These are phyloP conservation scores for Hippocampus mohnikei DNA, from an alignment of 2,113 vertebrate genomes.

Conservation along the genomic window DNA sequence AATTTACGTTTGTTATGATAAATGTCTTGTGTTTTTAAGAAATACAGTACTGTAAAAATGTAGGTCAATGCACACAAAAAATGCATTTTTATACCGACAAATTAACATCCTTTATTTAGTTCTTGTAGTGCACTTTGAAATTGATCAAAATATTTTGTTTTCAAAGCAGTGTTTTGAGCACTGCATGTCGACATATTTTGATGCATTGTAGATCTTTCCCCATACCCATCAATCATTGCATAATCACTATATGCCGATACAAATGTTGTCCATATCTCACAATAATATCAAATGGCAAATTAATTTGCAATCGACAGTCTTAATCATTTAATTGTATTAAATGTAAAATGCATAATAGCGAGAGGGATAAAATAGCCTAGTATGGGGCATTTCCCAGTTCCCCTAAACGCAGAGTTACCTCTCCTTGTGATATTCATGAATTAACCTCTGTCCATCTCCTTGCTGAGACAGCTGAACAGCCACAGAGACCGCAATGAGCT, in stretches of 20 bases:
- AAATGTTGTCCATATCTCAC: not conserved
- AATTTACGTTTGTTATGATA: no score
- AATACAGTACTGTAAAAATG: not conserved
- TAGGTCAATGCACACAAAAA: not conserved
- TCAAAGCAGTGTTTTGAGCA: not conserved
- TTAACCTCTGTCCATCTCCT: constrained; percentile 49
- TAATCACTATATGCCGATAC: not conserved
- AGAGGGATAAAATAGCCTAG: not conserved
- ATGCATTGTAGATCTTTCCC: not conserved
- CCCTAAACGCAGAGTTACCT: not conserved
- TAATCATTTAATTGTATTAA: not conserved
- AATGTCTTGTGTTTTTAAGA: not conserved
- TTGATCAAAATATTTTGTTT: not conserved
- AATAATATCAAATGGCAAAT: not conserved
- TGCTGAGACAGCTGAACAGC: constrained; percentile 36
- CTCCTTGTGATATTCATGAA: constrained; percentile 42
- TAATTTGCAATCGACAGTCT: not conserved
- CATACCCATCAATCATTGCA: not conserved
- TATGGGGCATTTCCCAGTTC: no score
- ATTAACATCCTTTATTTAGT: not conserved
- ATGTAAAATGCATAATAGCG: not conserved
- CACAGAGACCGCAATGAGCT: not conserved
- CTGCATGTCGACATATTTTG: not conserved
- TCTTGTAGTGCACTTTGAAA: no score
- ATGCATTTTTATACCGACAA: not conserved